A percentile compares a stretch with the other conserved stretches of the same genome.
Evolutionary conservation across 2,797 vertebrate species (phyloP).

Genomic region (Micrastur ruficollis): DNA sequence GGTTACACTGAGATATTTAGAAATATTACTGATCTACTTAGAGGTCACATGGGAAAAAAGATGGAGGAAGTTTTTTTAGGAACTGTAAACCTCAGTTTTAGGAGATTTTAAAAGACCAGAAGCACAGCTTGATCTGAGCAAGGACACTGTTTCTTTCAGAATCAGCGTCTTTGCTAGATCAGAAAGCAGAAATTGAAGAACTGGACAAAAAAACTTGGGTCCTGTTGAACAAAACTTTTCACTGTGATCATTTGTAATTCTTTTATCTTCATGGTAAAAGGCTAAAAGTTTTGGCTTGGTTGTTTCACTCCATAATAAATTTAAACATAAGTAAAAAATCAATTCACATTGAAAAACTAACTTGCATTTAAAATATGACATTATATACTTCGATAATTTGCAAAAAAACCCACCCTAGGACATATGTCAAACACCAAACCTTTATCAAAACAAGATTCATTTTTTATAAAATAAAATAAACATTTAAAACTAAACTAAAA

Average conservation of each 20-base stretch:
- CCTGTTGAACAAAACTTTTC: background rate
- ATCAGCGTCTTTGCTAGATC: background rate
- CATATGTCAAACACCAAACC: background rate
- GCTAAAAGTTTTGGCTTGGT: background rate
- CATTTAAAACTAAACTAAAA: background rate
- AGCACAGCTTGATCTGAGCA: background rate
- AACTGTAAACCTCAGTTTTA: background rate
- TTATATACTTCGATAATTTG: background rate
- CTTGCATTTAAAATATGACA: background rate
- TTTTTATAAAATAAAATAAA: background rate
- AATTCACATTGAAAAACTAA: background rate
- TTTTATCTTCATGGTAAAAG: background rate
- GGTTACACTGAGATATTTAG: background rate
- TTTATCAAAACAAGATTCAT: background rate
- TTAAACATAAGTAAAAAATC: background rate
- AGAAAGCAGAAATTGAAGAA: background rate
- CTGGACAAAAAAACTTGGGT: background rate
- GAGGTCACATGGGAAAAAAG: background rate
- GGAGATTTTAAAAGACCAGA: background rate
- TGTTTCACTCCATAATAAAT: background rate
- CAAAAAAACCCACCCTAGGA: accelerated
- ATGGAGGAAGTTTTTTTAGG: background rate
- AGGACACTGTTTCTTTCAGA: background rate
- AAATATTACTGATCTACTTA: background rate
- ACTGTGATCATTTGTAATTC: background rate